phyloP scores from a whole-genome alignment of 2,113 vertebrate genomes.

The Carassius gibelio region DNA sequence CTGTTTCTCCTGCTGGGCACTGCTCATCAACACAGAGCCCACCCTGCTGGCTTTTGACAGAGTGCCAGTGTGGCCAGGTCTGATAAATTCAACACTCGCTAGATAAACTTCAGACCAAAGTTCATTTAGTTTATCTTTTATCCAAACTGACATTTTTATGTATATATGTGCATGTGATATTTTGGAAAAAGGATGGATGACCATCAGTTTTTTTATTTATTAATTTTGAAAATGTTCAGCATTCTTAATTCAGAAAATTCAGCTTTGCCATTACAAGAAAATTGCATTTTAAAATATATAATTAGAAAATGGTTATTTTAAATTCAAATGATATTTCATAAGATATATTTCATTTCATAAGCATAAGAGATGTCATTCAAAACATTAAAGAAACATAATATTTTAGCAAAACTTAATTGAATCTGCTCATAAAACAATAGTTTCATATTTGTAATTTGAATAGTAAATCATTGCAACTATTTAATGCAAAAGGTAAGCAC shows the following conservation, averaged over 20 bases:
- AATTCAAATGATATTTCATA: neutral
- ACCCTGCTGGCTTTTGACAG: slow-evolving; percentile 82
- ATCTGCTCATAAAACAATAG: slow-evolving; percentile 65
- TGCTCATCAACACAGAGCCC: slow-evolving; percentile 85
- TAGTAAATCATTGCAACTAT: neutral
- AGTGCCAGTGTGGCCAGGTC: slow-evolving; percentile 82
- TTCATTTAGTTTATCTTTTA: neutral
- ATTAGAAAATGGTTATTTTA: too few species aligned
- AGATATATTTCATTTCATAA: too few species aligned
- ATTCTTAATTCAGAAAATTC: too few species aligned
- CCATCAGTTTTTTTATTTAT: too few species aligned
- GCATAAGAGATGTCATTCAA: neutral
- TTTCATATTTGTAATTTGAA: neutral
- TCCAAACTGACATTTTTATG: neutral
- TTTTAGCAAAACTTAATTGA: slow-evolving; percentile 82
- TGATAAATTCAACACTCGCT: slow-evolving; percentile 28
- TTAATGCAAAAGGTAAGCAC: neutral
- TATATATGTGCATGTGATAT: neutral
- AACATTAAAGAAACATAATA: slow-evolving; percentile 55
- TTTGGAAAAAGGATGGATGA: neutral
- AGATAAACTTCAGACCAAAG: neutral
- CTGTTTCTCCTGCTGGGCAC: slow-evolving; percentile 90
- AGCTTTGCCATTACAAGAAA: neutral
- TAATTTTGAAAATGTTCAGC: too few species aligned
- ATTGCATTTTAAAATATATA: too few species aligned